Evolutionary conservation across 2,113 vertebrate genomes (phyloP).

Genomic region (Theristicus caerulescens): DNA sequence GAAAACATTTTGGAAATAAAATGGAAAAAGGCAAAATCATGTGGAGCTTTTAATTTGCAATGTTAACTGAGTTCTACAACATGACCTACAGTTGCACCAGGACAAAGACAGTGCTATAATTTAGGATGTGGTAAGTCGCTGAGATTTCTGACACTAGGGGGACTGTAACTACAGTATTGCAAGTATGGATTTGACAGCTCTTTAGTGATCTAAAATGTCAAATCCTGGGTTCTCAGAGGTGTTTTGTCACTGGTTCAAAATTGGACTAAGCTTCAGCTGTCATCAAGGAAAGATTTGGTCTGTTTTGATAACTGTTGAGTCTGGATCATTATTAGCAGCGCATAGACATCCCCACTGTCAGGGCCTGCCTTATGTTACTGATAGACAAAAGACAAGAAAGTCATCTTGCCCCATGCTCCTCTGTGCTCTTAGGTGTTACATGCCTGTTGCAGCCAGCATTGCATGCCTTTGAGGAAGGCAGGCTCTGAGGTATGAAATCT

Average conservation of each 20-base stretch:
- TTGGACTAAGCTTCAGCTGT: background rate
- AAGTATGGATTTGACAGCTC: background rate
- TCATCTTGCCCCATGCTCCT: background rate
- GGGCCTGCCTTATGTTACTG: background rate
- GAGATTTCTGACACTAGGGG: background rate
- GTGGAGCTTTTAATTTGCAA: background rate
- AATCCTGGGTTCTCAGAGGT: background rate
- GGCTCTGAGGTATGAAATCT: background rate
- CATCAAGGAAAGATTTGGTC: background rate
- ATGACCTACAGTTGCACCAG: background rate
- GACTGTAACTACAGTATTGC: background rate
- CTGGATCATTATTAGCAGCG: background rate
- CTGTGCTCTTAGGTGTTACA: fast-evolving
- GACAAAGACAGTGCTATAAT: background rate
- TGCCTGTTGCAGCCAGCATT: background rate
- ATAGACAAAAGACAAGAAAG: background rate
- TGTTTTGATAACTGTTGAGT: background rate
- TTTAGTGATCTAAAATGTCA: background rate
- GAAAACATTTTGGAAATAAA: background rate
- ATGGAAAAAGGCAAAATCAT: background rate
- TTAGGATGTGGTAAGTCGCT: background rate
- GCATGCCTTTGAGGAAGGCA: background rate
- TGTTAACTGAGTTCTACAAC: background rate
- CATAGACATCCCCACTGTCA: too few species aligned
- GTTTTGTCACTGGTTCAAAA: background rate